Percentiles rank a stretch among this genome's conserved stretches.
phyloP scores from a whole-genome alignment of 2,888 invertebrate genomes.

The Chymomyza procnemis region DNA sequence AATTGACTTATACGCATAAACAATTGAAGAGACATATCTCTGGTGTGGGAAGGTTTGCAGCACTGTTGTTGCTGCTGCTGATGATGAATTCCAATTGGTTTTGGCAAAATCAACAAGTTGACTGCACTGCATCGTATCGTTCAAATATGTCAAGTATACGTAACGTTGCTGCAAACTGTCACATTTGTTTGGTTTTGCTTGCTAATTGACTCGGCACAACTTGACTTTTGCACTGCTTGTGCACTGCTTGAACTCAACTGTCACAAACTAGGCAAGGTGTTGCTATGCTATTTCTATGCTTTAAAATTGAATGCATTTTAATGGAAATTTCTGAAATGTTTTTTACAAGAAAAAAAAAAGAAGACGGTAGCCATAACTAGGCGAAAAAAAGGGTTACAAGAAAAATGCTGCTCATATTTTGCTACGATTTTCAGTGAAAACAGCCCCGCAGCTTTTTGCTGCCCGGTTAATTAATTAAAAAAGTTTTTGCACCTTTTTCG shows the following conservation, averaged over 20 bases:
- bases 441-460: neutral
- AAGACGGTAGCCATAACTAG: constrained; percentile 26
- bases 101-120: constrained; percentile 5
- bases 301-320: constrained; percentile 1
- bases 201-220: constrained; percentile 44
- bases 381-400: neutral
- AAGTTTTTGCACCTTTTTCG: constrained; percentile 52
- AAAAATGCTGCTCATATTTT: constrained; percentile 31
- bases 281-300: neutral
- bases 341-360: constrained; percentile 13
- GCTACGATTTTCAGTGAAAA: constrained; percentile 17
- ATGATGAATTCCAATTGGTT: neutral
- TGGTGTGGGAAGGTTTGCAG: no score
- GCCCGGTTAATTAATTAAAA: constrained; percentile 61
- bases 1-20: constrained; percentile 64
- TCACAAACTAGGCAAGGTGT: neutral
- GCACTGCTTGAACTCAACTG: neutral
- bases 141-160: neutral
- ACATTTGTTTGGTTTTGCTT: constrained; percentile 41
- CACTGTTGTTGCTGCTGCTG: neutral
- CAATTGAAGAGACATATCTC: constrained; percentile 43
- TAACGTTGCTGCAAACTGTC: constrained; percentile 11
- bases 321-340: constrained; percentile 24
- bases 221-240: constrained; percentile 6
- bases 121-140: neutral